Evolutionary conservation across 2,888 invertebrate species (phyloP).

Genomic region (Sesamia inferens): DNA sequence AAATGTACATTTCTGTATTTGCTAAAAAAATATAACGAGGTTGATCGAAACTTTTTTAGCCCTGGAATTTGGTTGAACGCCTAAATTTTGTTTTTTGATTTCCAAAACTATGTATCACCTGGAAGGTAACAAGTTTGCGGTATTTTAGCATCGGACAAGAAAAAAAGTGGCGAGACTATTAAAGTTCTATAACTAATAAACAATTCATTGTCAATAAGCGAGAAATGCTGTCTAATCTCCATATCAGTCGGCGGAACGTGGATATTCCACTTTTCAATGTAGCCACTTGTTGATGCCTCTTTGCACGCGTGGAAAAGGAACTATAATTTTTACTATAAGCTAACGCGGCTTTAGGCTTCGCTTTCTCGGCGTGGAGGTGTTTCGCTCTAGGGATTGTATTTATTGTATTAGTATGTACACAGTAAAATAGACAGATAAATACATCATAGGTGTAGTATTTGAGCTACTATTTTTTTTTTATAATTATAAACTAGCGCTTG

Average conservation of each 20-base stretch:
- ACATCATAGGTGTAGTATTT: too few species aligned
- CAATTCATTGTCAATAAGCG: constrained; percentile 65
- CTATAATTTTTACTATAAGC: constrained; percentile 5
- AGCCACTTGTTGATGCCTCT: neutral
- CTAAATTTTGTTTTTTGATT: constrained; percentile 8
- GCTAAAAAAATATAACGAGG: constrained; percentile 46
- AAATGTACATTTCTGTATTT: constrained; percentile 40
- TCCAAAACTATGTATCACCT: neutral
- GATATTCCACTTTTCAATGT: constrained; percentile 38
- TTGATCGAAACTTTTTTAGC: constrained; percentile 33
- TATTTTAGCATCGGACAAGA: neutral
- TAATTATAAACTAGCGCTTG: too few species aligned
- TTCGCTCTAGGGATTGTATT: too few species aligned
- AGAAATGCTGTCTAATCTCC: constrained; percentile 55
- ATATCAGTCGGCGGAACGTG: constrained; percentile 38
- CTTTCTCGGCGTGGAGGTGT: neutral
- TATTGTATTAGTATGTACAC: too few species aligned
- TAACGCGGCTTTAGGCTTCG: neutral
- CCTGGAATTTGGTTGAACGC: neutral
- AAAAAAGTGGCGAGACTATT: constrained; percentile 41
- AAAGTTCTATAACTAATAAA: constrained; percentile 60
- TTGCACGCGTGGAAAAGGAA: neutral
- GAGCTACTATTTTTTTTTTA: too few species aligned
- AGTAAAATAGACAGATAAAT: too few species aligned
- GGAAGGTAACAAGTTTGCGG: neutral